These are phyloP conservation scores for Drosophila fuyamai DNA, from an alignment of 1,140 invertebrate genomes.

Conservation along the genomic window DNA sequence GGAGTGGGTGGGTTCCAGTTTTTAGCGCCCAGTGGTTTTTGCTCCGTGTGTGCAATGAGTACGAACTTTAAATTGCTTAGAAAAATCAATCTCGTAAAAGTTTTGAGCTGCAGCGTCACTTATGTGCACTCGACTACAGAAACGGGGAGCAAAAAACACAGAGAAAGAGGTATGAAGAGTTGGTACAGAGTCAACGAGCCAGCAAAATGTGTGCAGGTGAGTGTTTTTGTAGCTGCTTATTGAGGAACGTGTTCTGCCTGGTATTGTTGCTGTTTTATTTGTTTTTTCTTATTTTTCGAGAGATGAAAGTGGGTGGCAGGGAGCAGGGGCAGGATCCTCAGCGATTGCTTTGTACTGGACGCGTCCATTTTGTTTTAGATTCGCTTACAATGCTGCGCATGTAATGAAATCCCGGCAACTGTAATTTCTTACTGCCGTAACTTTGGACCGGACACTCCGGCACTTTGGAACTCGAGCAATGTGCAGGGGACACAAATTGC, in stretches of 20 bases:
- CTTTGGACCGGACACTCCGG: neutral
- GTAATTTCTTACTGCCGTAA: conserved; percentile 41
- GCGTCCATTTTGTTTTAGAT: conserved; percentile 61
- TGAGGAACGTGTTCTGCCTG: conserved; percentile 54
- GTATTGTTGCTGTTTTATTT: conserved; percentile 34
- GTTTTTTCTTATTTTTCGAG: conserved; percentile 1
- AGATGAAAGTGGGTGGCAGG: neutral
- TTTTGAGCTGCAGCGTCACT: conserved; percentile 65
- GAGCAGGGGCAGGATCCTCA: conserved; percentile 16
- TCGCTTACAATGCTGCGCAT: conserved; percentile 41
- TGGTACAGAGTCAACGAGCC: conserved; percentile 64
- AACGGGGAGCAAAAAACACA: neutral
- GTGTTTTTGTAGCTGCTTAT: conserved; percentile 54
- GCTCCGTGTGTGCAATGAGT: conserved; percentile 45
- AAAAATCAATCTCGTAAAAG: conserved; percentile 82
- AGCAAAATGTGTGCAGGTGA: conserved; percentile 53
- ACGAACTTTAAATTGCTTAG: conserved; percentile 80
- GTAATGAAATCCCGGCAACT: conserved; percentile 49
- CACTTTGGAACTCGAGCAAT: conserved; percentile 19
- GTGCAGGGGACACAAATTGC: conserved; percentile 53
- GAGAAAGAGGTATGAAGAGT: neutral
- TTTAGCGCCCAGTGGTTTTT: conserved; percentile 37
- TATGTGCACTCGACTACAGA: conserved; percentile 62
- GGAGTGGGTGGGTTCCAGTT: conserved; percentile 12
- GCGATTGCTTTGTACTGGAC: conserved; percentile 35